phyloP scores from a whole-genome alignment of 1,140 invertebrate species.

The Procambarus virginalis region DNA sequence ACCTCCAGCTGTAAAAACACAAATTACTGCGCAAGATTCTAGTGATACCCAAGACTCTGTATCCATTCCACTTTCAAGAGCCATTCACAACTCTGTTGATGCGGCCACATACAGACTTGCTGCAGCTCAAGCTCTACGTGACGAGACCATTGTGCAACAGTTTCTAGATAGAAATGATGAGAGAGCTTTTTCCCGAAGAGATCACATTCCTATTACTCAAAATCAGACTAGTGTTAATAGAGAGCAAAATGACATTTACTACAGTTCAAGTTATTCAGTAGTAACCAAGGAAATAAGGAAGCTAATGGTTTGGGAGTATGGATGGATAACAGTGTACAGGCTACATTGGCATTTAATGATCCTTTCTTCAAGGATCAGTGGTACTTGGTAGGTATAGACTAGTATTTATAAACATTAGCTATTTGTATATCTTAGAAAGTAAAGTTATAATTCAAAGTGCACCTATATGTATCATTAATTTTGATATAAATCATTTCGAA shows the following conservation, averaged over 20 bases:
- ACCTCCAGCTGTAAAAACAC: background rate
- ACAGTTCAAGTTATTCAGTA: too few relatives aligned
- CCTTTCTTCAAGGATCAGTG: constrained; percentile 52
- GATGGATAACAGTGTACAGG: background rate
- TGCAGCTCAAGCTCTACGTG: background rate
- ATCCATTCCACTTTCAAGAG: background rate
- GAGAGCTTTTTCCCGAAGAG: background rate
- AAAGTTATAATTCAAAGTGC: too few relatives aligned
- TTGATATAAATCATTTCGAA: too few relatives aligned
- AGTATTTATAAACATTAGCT: too few relatives aligned
- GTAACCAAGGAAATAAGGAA: background rate
- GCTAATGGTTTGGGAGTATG: background rate
- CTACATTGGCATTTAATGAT: constrained; percentile 34
- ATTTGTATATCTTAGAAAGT: too few relatives aligned
- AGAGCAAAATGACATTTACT: too few relatives aligned
- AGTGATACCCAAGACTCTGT: background rate
- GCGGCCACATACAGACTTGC: background rate
- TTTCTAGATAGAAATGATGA: background rate
- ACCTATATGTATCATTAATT: too few relatives aligned
- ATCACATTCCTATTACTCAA: background rate
- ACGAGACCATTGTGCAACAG: background rate
- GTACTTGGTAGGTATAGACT: constrained; percentile 40
- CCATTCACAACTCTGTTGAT: background rate
- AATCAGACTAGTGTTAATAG: too few relatives aligned
- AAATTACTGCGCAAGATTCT: background rate